Evolutionary conservation across 2,888 invertebrate genomes (phyloP).

Genomic region (Blera fallax): DNA sequence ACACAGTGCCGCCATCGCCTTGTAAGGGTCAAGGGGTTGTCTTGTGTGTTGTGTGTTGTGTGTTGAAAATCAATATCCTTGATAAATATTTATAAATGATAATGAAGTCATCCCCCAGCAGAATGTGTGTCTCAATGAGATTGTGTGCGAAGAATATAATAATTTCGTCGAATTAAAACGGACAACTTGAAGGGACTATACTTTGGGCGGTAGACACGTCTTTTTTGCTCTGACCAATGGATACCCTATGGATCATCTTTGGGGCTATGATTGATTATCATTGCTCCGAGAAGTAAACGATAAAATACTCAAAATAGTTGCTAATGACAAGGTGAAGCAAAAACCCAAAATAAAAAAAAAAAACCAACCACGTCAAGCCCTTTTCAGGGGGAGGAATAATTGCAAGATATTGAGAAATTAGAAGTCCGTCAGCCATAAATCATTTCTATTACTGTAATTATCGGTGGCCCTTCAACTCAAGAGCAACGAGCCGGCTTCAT

Average conservation of each 20-base stretch:
- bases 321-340: slow-evolving; percentile 59
- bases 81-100: slow-evolving; percentile 73
- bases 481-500: slow-evolving; percentile 26
- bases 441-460: slow-evolving; percentile 71
- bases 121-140: slow-evolving; percentile 60
- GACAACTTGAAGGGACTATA: slow-evolving; percentile 43
- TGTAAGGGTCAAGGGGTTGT: slow-evolving; percentile 44
- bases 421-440: slow-evolving; percentile 59
- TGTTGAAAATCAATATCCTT: slow-evolving; percentile 70
- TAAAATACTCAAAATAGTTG: slow-evolving; percentile 61
- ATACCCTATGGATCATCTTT: slow-evolving; percentile 52
- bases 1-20: not conserved
- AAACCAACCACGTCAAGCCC: slow-evolving; percentile 20
- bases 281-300: slow-evolving; percentile 32
- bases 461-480: slow-evolving; percentile 44
- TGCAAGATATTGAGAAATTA: slow-evolving; percentile 60
- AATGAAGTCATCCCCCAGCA: slow-evolving; percentile 65
- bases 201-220: slow-evolving; percentile 40
- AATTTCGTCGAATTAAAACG: slow-evolving; percentile 67
- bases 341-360: not conserved
- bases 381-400: slow-evolving; percentile 53
- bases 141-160: slow-evolving; percentile 68
- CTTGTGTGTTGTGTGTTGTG: slow-evolving; percentile 16
- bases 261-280: slow-evolving; percentile 68
- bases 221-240: not conserved